These are phyloP conservation scores for Nemotelus nigrinus DNA, from an alignment of 2,888 invertebrate species.

Conservation along the genomic window DNA sequence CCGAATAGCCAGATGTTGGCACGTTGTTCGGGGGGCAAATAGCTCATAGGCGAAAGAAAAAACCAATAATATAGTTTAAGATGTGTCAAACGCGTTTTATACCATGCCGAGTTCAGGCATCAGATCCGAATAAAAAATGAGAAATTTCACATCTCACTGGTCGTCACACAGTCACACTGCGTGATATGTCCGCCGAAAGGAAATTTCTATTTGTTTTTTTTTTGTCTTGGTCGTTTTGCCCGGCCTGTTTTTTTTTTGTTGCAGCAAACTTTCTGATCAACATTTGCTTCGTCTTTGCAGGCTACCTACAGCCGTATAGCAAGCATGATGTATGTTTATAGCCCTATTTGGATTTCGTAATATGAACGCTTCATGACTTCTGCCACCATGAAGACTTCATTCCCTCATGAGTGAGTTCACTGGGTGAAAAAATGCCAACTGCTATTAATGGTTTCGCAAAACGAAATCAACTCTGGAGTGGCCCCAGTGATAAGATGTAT, in stretches of 20 bases:
- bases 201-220: neutral
- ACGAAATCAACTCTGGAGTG: too few relatives aligned
- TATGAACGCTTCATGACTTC: neutral
- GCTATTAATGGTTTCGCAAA: constrained; percentile 12
- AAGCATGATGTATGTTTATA: neutral
- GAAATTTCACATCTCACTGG: constrained; percentile 48
- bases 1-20: constrained; percentile 30
- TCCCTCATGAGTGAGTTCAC: neutral
- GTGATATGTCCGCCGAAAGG: constrained; percentile 11
- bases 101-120: constrained; percentile 5
- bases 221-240: neutral
- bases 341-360: neutral
- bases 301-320: neutral
- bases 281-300: neutral
- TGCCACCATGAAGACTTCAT: constrained; percentile 4
- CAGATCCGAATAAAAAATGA: constrained; percentile 47
- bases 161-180: constrained; percentile 11
- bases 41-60: constrained; percentile 8
- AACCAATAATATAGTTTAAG: constrained; percentile 18
- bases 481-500: too few relatives aligned
- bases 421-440: constrained; percentile 17
- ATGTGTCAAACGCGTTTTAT: constrained; percentile 35
- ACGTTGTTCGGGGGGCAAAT: constrained; percentile 7
- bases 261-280: neutral
- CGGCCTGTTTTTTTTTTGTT: neutral